phyloP scores from a whole-genome alignment of 2,888 invertebrate species.

The Oxyteleia sp. region DNA sequence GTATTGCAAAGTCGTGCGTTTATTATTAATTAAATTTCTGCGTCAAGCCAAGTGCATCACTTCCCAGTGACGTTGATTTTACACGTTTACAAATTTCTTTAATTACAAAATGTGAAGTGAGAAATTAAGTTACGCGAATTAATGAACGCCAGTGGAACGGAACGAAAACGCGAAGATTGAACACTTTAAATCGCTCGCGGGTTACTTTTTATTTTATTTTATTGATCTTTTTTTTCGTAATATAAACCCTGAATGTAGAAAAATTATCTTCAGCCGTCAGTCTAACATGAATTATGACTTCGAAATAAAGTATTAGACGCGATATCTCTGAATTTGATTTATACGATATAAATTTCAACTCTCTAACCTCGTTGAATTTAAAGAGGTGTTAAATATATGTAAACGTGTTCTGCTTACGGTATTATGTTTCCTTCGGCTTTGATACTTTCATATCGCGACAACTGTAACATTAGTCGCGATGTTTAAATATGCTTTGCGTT shows the following conservation, averaged over 20 bases:
- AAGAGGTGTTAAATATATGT: conserved; percentile 42
- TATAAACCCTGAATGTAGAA: neutral
- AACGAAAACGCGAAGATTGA: conserved; percentile 26
- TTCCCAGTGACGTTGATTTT: neutral
- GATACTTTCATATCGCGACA: conserved; percentile 26
- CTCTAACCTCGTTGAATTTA: conserved; percentile 20
- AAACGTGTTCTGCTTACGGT: conserved; percentile 17
- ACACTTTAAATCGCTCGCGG: too few relatives aligned
- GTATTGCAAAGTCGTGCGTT: neutral
- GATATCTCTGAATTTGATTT: conserved; percentile 30
- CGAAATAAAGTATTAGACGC: conserved; percentile 35
- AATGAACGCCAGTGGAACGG: conserved; percentile 7
- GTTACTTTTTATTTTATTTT: too few relatives aligned
- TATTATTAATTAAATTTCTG: conserved; percentile 11
- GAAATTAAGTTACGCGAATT: conserved; percentile 10
- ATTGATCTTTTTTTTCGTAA: neutral
- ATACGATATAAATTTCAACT: conserved; percentile 18
- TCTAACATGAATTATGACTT: conserved; percentile 31
- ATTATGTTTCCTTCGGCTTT: conserved; percentile 21
- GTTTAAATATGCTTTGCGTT: conserved; percentile 25
- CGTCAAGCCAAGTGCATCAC: neutral
- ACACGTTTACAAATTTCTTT: conserved; percentile 18
- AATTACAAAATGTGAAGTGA: conserved; percentile 18
- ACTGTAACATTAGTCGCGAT: conserved; percentile 27
- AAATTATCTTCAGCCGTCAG: conserved; percentile 23